These are phyloP conservation scores for Syngnathus floridae DNA, from an alignment of 2,113 vertebrate genomes.

Conservation along the genomic window DNA sequence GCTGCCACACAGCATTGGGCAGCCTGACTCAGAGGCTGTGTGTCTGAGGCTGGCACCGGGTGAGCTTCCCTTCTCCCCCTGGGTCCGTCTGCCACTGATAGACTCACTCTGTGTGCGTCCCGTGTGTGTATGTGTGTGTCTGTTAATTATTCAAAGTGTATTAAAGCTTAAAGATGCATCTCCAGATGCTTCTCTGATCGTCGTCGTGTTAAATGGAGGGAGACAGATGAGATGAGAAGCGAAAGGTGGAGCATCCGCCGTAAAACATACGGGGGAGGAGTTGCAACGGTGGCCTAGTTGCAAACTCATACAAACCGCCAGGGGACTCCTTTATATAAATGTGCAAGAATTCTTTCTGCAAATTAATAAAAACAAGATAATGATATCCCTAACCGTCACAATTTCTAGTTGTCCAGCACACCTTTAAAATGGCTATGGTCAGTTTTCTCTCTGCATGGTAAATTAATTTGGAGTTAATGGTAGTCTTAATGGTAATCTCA, in stretches of 20 bases:
- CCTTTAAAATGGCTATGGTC: neutral
- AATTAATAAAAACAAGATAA: neutral
- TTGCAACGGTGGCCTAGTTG: slow-evolving; percentile 46
- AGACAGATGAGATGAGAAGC: slow-evolving; percentile 62
- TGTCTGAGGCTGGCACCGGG: slow-evolving; percentile 38
- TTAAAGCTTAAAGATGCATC: slow-evolving; percentile 72
- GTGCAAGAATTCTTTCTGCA: neutral
- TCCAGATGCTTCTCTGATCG: slow-evolving; percentile 68
- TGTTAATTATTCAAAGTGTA: slow-evolving; percentile 73
- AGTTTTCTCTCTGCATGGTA: neutral
- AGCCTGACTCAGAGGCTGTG: slow-evolving; percentile 34
- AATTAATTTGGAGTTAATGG: too few species aligned
- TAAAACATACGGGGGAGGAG: slow-evolving; percentile 35
- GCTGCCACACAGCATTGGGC: slow-evolving; percentile 27
- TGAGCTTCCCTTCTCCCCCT: slow-evolving; percentile 40
- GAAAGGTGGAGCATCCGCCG: slow-evolving; percentile 57
- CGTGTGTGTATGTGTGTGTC: neutral
- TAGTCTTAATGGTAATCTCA: too few species aligned
- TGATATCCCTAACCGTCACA: neutral
- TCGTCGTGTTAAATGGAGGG: slow-evolving; percentile 63
- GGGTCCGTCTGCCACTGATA: slow-evolving; percentile 47
- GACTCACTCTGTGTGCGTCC: slow-evolving; percentile 14
- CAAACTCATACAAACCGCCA: slow-evolving; percentile 13
- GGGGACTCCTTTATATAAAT: slow-evolving; percentile 17
- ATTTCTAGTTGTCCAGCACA: neutral